Base-by-base conservation (phyloP, 2,113 vertebrate species). In the Chaetodon auriga region DNA sequence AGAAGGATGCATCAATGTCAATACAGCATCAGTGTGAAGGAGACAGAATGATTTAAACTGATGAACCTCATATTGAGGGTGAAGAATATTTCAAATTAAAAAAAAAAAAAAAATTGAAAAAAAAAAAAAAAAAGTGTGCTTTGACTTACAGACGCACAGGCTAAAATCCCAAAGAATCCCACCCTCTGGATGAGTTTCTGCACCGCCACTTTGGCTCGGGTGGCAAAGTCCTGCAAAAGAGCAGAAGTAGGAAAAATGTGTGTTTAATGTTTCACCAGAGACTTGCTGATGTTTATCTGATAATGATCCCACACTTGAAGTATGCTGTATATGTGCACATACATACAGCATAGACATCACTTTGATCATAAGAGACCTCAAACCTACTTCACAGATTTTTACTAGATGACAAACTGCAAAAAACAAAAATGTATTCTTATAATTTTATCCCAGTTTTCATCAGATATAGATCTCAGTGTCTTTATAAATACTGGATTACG, bases 81-180 rank as follows among this genome's bases (percentile, higher is more conserved):
- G 49, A 23, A 36, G 1, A 30, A 15, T 9, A 36, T 71, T 57
- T 45, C 15, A 41, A 54, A n/a, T 54, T 7, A 23, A 2, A 4
- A 1, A 14, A 36, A 19, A 49, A 6, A 15, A 7, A 13, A 38
- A 38, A n/a, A n/a, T n/a, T n/a, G n/a, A n/a, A n/a, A n/a, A 25
- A 2, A 5, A 1, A 14, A 36, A 19, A 49, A 30, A 6, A 15
- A 7, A 13, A 38, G 36, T 51, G 16, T 61, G 25, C 46, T 51
- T 73, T 69, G 41, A 97, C 96, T 97, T 90, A 99, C 97, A 16
- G 97, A 98, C 72, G 97, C 96, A 49, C 96, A 97, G 46, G 95
- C 95, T 91, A 97, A 92, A 90, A 98, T 97, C 82, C 96, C 97
- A 16, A 98, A 95, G 94, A 97, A 97, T 18, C 96, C 97, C 30